Base-by-base conservation (phyloP, 2,113 vertebrate genomes). In the Rhadina sibilatrix region DNA sequence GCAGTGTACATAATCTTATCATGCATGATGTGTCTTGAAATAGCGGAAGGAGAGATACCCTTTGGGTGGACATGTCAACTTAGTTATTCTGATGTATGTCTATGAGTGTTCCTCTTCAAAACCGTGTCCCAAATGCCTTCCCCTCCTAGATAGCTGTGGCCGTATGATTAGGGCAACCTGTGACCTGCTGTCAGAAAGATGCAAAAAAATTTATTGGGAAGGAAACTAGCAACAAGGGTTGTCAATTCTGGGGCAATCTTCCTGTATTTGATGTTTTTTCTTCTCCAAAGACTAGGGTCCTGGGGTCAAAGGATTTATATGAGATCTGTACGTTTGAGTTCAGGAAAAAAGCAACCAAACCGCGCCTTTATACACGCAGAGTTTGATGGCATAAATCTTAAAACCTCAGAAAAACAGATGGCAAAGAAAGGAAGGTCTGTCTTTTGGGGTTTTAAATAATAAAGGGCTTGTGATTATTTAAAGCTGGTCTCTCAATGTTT, bases 321-420 rank as follows among this genome's bases (percentile, higher is more conserved):
- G 59, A 93, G 74, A 87, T 70, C 78, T 79, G 57, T 90, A 93
- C 46, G 12, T 84, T 42, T 87, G 77, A 87, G 65, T 57, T 87
- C 7, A 30, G 68, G 7, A 56, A 74, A 91, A 89, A 30, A 4
- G 11, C 59, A 46, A 76, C 64, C 37, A 44, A 86, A 79, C 75
- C 10, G 16, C 6, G 1, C 69, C 89, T 65, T 93, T 89, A 46
- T 49, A 56, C 31, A 42, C 2, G 20, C 49, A 46, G 72, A 60
- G 53, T 81, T 92, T 95, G 89, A 84, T 5, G 17, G 57, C 81
- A 69, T 91, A 94, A 95, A 93, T 90, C 89, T 90, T 87, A 94
- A 95, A 96, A 83, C 77, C 94, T 95, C 81, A 89, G 82, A 84
- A 93, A 95, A 95, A 84, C 87, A 97, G 76, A 84, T 89, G 80